A percentile compares a stretch with the other conserved stretches of the same genome.
phyloP scores from a whole-genome alignment of 2,888 invertebrate species.

The Drosophila hamatofila region DNA sequence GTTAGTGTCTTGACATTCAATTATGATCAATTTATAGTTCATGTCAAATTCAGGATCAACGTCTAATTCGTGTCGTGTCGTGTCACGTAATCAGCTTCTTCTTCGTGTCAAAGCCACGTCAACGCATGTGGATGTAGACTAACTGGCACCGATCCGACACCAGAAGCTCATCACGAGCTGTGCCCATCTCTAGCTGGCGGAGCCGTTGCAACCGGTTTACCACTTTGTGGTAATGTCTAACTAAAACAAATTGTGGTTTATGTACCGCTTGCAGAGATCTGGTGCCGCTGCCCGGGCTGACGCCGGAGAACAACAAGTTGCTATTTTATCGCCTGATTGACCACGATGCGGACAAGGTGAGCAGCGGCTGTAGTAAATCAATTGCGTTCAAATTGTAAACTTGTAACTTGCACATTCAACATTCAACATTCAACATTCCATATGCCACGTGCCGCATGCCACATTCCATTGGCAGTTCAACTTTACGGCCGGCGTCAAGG shows the following conservation, averaged over 20 bases:
- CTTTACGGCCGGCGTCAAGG: constrained; percentile 89
- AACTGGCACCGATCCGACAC: background rate
- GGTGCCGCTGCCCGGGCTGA: constrained; percentile 89
- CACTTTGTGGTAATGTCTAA: constrained; percentile 28
- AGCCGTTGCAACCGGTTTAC: constrained; percentile 32
- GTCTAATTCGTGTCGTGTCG: background rate
- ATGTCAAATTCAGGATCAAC: background rate
- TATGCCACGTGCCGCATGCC: background rate
- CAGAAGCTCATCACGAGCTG: background rate
- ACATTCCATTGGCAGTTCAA: constrained; percentile 85
- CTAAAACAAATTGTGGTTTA: constrained; percentile 10
- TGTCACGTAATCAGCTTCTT: background rate
- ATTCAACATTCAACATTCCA: background rate
- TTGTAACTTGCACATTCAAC: background rate
- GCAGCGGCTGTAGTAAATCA: constrained; percentile 1
- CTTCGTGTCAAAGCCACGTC: too few relatives aligned
- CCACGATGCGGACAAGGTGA: constrained; percentile 87
- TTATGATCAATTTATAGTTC: too few relatives aligned
- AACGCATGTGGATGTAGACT: too few relatives aligned
- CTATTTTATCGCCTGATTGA: constrained; percentile 89
- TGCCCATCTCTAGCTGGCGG: constrained; percentile 9
- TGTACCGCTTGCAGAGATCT: constrained; percentile 87
- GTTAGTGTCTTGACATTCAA: too few relatives aligned
- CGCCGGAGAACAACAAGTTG: constrained; percentile 89
- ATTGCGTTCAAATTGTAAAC: constrained; percentile 6